These are phyloP conservation scores for Monochamus saltuarius DNA, from an alignment of 1,140 invertebrate species.

Conservation along the genomic window DNA sequence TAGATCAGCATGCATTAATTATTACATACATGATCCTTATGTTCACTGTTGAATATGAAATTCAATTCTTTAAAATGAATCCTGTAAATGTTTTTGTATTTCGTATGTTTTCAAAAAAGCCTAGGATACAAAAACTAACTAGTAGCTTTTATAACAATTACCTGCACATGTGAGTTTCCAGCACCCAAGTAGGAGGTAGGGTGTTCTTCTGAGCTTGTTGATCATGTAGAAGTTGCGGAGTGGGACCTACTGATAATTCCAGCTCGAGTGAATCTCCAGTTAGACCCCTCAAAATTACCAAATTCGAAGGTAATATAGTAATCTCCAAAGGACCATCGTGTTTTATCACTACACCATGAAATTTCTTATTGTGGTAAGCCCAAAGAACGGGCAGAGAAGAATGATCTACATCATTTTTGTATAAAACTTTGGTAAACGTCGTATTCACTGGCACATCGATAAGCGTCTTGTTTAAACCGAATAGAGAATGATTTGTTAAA, in stretches of 20 bases:
- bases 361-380: conserved; percentile 44
- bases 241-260: conserved; percentile 42
- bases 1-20: too few relatives aligned
- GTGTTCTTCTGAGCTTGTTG: conserved; percentile 8
- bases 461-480: conserved; percentile 42
- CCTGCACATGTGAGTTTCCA: conserved; percentile 50
- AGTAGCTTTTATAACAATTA: conserved; percentile 32
- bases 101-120: too few relatives aligned
- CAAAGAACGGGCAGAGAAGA: conserved; percentile 44
- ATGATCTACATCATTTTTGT: conserved; percentile 41
- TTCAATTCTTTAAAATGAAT: too few relatives aligned
- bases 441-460: conserved; percentile 24
- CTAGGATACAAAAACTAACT: too few relatives aligned
- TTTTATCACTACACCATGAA: conserved; percentile 43
- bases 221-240: conserved; percentile 38
- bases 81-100: too few relatives aligned
- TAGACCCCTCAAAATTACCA: conserved; percentile 43
- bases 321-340: conserved; percentile 46
- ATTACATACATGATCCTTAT: too few relatives aligned
- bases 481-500: conserved; percentile 39
- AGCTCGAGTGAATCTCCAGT: conserved; percentile 35
- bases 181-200: conserved; percentile 37
- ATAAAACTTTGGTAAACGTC: conserved; percentile 34
- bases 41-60: too few relatives aligned
- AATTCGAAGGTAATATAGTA: conserved; percentile 43